Evolutionary conservation across 2,888 invertebrate genomes (phyloP), one percentile per base, ranked within the genome.

Genomic region (Pseudeuparius sepicola): DNA sequence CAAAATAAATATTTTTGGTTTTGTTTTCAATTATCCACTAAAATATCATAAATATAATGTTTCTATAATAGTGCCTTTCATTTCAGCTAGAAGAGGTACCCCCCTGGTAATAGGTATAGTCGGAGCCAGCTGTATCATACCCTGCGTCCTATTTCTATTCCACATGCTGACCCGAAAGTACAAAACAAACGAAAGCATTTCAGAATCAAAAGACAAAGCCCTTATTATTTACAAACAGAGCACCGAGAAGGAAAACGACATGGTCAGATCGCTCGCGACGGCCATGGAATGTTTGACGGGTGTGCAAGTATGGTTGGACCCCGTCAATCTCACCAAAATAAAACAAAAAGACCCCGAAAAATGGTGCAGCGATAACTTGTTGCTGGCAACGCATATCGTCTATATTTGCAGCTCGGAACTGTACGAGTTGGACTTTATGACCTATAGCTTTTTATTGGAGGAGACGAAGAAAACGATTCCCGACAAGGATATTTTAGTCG

Each of bases 31-130:
- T n/a, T 9, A 9, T 12, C 14, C 17, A n/a, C n/a, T n/a, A n/a
- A n/a, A n/a, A n/a, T n/a, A n/a, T n/a, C n/a, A 12, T 15, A 2
- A 27, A 27, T 7, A 34, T 7, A 24, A 29, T 10, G 7, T 23
- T 30, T 24, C 13, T 18, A n/a, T 34, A 31, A 28, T 17, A n/a
- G n/a, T n/a, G n/a, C n/a, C n/a, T n/a, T n/a, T n/a, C 6, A 6
- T 46, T 44, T 4, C 26, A 52, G 53, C 37, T 24, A 40, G 52
- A 24, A 53, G 48, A 42, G 46, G 50, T 24, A 50, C 46, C 10
- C 49, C 47, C 4, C 30, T 52, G n/a, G 50, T 51, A 1, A 50
- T 53, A 24, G 53, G 53, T 9, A 53, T 53, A n/a, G 52, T 53
- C 14, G 51, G 53, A 3, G 53, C 53, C 3, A 50, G 51, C 43